Base-by-base conservation (phyloP, 2,888 invertebrate genomes). In the Drosophila atroscutellata region DNA sequence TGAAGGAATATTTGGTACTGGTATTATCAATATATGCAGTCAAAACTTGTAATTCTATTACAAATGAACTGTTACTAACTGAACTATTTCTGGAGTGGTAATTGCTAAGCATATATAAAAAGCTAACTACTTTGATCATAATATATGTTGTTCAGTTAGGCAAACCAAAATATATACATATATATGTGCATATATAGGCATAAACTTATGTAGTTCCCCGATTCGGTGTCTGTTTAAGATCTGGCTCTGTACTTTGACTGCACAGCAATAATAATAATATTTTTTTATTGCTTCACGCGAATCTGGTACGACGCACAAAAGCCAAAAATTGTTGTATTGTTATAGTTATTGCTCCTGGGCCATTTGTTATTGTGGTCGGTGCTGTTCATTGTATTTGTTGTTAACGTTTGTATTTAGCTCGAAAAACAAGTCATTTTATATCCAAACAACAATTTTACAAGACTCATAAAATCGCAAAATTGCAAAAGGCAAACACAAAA, bases 401-500 rank as follows among this genome's bases (percentile, higher is more conserved):
- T 62, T n/a, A 69, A 60, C 60, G 39, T 71, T 60, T 66, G 61
- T 60, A 62, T 78, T 77, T 67, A 56, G 61, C 65, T 68, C 60
- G 75, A 72, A 73, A 77, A 83, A 71, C 79, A 76, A 76, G 69
- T 79, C 56, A 72, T 83, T 79, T 74, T 70, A 77, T 80, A 80
- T 39, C 68, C 63, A 73, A 85, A 85, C 69, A 72, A 62, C 61
- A 75, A 68, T 63, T 76, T 86, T 75, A 75, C 75, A 83, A 72
- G 80, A 65, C 86, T 73, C 75, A 88, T 88, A 77, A 88, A 84
- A 83, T 73, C 61, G 59, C 61, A 62, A 45, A 45, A 24, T 45
- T 78, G 78, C 75, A 67, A 81, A 81, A 76, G 62, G 57, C 78
- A 76, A 78, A 68, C 83, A 49, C 73, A 52, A 80, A 86, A 86